Evolutionary conservation across 2,113 vertebrate genomes (phyloP).

Genomic region (Antennarius striatus): DNA sequence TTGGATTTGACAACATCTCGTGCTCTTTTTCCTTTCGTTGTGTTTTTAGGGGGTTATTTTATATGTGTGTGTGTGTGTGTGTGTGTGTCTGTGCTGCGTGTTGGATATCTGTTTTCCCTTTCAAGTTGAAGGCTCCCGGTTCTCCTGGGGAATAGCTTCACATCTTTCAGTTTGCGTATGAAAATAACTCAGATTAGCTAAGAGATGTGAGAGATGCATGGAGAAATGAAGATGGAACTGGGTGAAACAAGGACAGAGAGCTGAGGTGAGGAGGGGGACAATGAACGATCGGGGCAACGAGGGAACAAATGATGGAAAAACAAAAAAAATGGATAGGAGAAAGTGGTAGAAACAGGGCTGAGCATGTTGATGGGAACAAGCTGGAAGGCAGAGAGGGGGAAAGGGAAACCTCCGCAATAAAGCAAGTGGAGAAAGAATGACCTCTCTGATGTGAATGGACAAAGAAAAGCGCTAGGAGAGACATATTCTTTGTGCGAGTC

Average conservation of each 20-base stretch:
- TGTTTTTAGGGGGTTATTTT: not conserved
- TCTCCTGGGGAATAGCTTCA: not conserved
- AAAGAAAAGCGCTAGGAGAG: not conserved
- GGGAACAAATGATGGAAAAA: constrained; percentile 20
- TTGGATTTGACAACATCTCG: too few species aligned
- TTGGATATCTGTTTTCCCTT: not conserved
- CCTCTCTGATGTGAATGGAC: not conserved
- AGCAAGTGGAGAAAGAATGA: not conserved
- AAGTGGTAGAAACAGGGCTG: constrained; percentile 4
- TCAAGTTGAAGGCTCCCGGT: not conserved
- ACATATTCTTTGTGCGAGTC: not conserved
- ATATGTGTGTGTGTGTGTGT: not conserved
- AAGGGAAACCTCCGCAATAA: constrained; percentile 8
- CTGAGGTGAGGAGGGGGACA: constrained; percentile 3
- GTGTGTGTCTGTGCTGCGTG: not conserved
- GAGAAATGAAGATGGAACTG: not conserved
- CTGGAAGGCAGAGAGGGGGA: constrained; percentile 7
- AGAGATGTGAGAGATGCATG: not conserved
- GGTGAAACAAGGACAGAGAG: constrained; percentile 27
- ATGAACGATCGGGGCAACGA: constrained; percentile 7
- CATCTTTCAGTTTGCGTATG: constrained; percentile 12
- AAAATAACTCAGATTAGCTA: constrained; percentile 12
- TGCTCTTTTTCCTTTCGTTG: too few species aligned
- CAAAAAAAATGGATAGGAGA: not conserved
- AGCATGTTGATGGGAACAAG: constrained; percentile 10